Evolutionary conservation across 2,113 vertebrate species (phyloP).

Genomic region (Gnathonemus longibarbis): DNA sequence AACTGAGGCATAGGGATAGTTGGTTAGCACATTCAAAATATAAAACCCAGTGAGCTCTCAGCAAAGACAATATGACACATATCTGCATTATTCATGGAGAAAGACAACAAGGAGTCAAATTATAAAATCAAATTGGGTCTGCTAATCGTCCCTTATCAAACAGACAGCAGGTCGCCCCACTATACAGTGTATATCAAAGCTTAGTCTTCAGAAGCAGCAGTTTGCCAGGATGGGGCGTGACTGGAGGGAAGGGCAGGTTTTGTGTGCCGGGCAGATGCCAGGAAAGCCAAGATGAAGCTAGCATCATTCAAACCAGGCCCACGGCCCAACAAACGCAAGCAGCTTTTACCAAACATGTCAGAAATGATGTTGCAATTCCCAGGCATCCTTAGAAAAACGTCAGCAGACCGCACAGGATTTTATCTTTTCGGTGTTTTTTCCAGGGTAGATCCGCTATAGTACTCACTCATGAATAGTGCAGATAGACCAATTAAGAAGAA

Average conservation of each 20-base stretch:
- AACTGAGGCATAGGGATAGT: neutral
- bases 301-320: neutral
- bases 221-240: neutral
- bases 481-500: neutral
- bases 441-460: neutral
- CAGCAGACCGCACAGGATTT: neutral
- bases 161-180: neutral
- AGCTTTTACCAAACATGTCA: neutral
- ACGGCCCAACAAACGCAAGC: neutral
- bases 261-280: neutral
- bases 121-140: neutral
- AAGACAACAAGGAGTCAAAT: neutral
- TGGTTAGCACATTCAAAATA: neutral
- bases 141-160: neutral
- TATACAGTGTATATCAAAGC: neutral
- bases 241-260: neutral
- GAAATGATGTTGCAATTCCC: neutral
- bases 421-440: neutral
- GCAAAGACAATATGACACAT: neutral
- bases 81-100: neutral
- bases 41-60: neutral
- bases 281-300: neutral
- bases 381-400: neutral
- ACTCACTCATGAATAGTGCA: neutral
- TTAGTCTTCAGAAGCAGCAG: neutral